Conservation (phyloP, 2,113 vertebrate species). For the Oreochromis aureus region DNA sequence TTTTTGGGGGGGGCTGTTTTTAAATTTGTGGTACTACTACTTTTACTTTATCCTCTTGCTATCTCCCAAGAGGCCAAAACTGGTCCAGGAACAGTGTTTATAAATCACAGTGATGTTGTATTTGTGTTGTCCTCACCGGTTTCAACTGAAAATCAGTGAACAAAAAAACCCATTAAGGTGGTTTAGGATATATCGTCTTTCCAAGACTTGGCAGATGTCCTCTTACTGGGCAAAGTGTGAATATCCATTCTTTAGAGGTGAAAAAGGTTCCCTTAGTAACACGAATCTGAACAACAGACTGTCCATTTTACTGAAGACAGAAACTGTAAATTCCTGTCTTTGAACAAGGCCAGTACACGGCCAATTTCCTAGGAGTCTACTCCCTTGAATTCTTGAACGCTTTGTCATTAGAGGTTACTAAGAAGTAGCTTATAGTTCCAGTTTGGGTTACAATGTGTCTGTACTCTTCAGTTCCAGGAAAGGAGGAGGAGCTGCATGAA, state of each 20-base stretch:
- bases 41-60: not conserved
- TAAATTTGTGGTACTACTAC: not conserved
- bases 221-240: conserved; percentile 18
- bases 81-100: not conserved
- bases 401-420: not conserved
- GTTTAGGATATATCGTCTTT: conserved; percentile 12
- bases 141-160: conserved; percentile 16
- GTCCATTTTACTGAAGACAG: conserved; percentile 20
- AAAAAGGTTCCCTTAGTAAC: conserved; percentile 43
- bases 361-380: not conserved
- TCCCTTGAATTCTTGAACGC: conserved; percentile 15
- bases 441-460: not conserved
- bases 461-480: not conserved
- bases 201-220: conserved; percentile 42
- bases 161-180: not conserved
- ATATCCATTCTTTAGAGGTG: conserved; percentile 37
- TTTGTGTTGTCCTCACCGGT: not conserved
- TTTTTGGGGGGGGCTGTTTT: not conserved
- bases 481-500: not conserved
- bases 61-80: not conserved
- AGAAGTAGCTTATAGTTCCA: not conserved
- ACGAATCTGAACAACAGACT: not conserved
- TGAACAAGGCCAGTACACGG: not conserved
- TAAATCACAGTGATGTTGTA: not conserved
- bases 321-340: conserved; percentile 39